Evolutionary conservation across 92 coral and sea anemone genomes (phyloP).

Genomic region (Hydrozoanthus gracilis): DNA sequence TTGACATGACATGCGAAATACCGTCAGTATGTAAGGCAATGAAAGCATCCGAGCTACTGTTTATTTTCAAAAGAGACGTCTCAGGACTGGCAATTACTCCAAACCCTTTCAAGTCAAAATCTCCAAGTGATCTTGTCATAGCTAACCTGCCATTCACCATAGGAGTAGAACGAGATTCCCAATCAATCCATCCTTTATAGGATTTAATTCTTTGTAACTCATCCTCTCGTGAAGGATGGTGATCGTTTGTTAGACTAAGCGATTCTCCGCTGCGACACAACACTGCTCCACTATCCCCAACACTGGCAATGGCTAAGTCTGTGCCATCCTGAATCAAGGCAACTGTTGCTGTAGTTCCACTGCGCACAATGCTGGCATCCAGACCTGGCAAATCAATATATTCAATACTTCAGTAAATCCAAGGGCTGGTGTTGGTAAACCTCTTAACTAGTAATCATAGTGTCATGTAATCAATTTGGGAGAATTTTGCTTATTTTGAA

Average conservation of each 20-base stretch:
- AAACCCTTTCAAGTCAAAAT: constrained; percentile 88
- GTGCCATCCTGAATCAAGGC: constrained; percentile 85
- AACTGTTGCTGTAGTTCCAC: constrained; percentile 97
- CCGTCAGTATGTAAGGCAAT: constrained; percentile 92
- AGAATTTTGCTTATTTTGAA: no score
- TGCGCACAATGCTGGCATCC: constrained; percentile 58
- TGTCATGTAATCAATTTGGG: no score
- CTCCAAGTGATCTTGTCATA: constrained; percentile 96
- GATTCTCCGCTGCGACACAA: constrained; percentile 82
- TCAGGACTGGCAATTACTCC: constrained; percentile 95
- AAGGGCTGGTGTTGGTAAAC: no score
- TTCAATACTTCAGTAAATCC: no score
- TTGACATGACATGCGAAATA: constrained; percentile 88
- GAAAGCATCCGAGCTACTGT: constrained; percentile 79
- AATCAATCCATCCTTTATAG: constrained; percentile 81
- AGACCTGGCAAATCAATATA: constrained; percentile 41
- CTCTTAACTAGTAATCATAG: no score
- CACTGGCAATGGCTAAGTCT: constrained; percentile 88
- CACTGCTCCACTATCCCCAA: constrained; percentile 92
- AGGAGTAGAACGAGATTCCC: constrained; percentile 65
- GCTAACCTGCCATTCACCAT: constrained; percentile 95
- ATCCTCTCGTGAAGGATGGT: constrained; percentile 82
- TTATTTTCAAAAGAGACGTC: constrained; percentile 62
- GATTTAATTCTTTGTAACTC: constrained; percentile 79
- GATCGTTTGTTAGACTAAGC: constrained; percentile 76